Base-by-base conservation (phyloP, 1,140 invertebrate genomes). In the Halictus rubicundus region DNA sequence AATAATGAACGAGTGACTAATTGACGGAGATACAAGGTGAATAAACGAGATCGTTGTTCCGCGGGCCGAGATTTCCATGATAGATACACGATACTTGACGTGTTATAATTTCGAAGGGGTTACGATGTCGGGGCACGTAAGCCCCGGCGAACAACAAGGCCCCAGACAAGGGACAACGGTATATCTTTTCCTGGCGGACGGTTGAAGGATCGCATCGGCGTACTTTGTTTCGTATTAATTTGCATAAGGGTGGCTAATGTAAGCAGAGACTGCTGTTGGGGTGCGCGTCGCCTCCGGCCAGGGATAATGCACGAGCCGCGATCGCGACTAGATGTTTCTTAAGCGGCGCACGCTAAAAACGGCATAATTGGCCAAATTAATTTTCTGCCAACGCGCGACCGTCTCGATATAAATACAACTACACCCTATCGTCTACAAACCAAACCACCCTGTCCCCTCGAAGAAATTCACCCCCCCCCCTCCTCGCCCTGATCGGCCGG, bases 181-280 rank as follows among this genome's bases (percentile, higher is more conserved):
- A 66, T 74, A 68, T 78, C 75, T 74, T 78, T 68, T 78, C 66
- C 66, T 54, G n/a, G 57, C 37, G 46, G 54, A 73, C 60, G 79
- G 72, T 65, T 71, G 64, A 87, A 85, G 81, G 81, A 81, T 86
- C 84, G 70, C 76, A 69, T 76, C 80, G 73, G 16, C 52, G 81
- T 75, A 83, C 84, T 86, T 87, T 86, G 84, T 87, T 84, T 87
- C 86, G 72, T 86, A 87, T 87, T 80, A 84, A 87, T 87, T 87
- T 87, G 86, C 86, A 87, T 87, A 87, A 87, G 82, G 85, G 82
- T 82, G 70, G 80, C 70, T 82, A 87, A 82, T 87, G 81, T 87
- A 87, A 87, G 83, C 85, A 81, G 79, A 87, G 70, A 87, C 74
- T 77, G 73, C 64, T 71, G 66, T 32, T 68, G 76, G 82, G 85